Conservation (phyloP, 2,113 vertebrate species). For the Plectropomus leopardus region DNA sequence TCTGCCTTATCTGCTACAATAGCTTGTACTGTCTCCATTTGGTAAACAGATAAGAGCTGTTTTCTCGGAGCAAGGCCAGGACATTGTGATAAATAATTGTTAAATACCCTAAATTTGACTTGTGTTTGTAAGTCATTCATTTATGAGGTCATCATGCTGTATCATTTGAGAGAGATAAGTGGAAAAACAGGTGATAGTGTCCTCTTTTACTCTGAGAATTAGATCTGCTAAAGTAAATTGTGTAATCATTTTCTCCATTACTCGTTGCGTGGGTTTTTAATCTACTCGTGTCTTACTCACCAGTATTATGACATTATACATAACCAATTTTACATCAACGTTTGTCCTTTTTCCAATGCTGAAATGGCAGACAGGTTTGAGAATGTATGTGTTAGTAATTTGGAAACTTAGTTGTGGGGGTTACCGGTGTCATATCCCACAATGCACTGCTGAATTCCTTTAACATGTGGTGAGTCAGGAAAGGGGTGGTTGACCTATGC, state of each 20-base stretch:
- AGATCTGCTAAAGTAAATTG: neutral
- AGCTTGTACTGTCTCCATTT: slow-evolving; percentile 47
- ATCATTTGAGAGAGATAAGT: neutral
- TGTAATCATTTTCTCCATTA: neutral
- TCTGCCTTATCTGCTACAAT: slow-evolving; percentile 50
- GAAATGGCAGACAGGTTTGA: slow-evolving; percentile 59
- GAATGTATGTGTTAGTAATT: slow-evolving; percentile 86
- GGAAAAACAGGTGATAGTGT: neutral
- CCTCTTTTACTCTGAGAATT: neutral
- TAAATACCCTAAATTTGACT: slow-evolving; percentile 15
- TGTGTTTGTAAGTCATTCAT: slow-evolving; percentile 7
- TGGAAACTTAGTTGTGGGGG: slow-evolving; percentile 81
- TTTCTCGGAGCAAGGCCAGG: slow-evolving; percentile 15
- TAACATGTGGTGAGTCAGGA: slow-evolving; percentile 90
- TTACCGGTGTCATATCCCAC: slow-evolving; percentile 83
- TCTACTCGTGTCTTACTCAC: neutral
- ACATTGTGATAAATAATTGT: slow-evolving; percentile 31
- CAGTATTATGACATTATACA: slow-evolving; percentile 12
- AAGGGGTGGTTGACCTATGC: slow-evolving; percentile 88
- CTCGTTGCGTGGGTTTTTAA: neutral
- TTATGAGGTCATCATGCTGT: neutral
- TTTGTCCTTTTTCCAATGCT: slow-evolving; percentile 61
- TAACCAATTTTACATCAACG: slow-evolving; percentile 35
- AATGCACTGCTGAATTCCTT: slow-evolving; percentile 88
- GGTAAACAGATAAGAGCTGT: slow-evolving; percentile 55